A percentile compares a stretch with the other conserved stretches of the same genome.
These are phyloP conservation scores for Marmota flaviventris DNA, from an alignment of 2,113 vertebrate genomes.

Conservation along the genomic window DNA sequence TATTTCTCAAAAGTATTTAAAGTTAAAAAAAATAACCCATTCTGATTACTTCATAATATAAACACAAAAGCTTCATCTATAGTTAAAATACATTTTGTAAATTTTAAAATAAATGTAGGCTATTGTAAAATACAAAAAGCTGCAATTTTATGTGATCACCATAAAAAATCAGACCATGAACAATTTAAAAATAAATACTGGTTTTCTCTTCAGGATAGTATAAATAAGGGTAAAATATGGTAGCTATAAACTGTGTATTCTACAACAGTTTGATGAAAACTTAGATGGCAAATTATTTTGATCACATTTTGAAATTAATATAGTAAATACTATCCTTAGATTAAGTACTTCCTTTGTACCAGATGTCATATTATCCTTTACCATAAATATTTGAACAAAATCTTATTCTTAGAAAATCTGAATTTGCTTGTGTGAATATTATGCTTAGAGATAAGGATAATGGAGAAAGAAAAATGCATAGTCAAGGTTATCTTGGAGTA, in stretches of 20 bases:
- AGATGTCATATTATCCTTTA: background rate
- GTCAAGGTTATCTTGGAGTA: background rate
- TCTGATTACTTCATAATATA: background rate
- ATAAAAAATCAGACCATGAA: background rate
- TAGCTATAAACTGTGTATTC: background rate
- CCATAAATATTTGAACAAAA: background rate
- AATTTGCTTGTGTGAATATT: background rate
- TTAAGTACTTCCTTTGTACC: background rate
- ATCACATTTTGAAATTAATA: background rate
- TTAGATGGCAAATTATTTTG: background rate
- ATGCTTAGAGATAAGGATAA: background rate
- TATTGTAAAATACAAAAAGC: background rate
- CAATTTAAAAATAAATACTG: background rate
- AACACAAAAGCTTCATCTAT: background rate
- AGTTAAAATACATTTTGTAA: background rate
- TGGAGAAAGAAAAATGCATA: background rate
- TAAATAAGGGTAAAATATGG: background rate
- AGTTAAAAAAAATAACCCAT: background rate
- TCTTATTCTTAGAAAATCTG: background rate
- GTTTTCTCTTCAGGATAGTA: background rate
- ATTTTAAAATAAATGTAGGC: background rate
- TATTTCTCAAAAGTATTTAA: no score
- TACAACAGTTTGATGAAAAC: background rate
- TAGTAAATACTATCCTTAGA: background rate
- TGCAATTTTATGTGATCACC: accelerated